phyloP scores from a whole-genome alignment of 2,888 invertebrate genomes.

The Calameuta filiformis region DNA sequence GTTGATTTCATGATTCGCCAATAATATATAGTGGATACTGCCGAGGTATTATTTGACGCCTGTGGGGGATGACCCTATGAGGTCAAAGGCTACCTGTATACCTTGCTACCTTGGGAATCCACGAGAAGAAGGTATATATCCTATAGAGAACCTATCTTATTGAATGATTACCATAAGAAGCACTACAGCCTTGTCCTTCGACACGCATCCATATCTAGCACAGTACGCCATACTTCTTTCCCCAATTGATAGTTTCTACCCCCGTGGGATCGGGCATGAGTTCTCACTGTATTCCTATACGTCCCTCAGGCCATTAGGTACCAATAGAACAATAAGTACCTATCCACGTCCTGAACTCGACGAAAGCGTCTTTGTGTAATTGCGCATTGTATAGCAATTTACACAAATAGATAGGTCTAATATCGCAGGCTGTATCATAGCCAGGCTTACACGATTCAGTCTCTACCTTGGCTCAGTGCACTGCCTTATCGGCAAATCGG shows the following conservation, averaged over 20 bases:
- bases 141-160: not conserved
- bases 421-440: slow-evolving; percentile 56
- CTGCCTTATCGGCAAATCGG: slow-evolving; percentile 63
- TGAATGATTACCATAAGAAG: not conserved
- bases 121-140: not conserved
- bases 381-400: slow-evolving; percentile 57
- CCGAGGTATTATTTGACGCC: slow-evolving; percentile 4
- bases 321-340: not conserved
- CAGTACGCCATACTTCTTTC: not conserved
- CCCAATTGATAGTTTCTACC: not conserved
- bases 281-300: not conserved
- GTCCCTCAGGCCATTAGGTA: not conserved
- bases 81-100: not conserved
- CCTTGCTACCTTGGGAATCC: not conserved
- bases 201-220: not conserved
- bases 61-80: not conserved
- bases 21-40: slow-evolving; percentile 12
- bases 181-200: not conserved
- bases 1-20: slow-evolving; percentile 30
- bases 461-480: slow-evolving; percentile 37
- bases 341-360: not conserved
- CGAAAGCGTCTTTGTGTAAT: slow-evolving; percentile 35
- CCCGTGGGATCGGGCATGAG: not conserved
- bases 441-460: slow-evolving; percentile 31
- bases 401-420: slow-evolving; percentile 53